Percentiles rank a stretch among this genome's conserved stretches.
Conservation (phyloP, 2,888 invertebrate species). For the Apomyelois bistriatella region DNA sequence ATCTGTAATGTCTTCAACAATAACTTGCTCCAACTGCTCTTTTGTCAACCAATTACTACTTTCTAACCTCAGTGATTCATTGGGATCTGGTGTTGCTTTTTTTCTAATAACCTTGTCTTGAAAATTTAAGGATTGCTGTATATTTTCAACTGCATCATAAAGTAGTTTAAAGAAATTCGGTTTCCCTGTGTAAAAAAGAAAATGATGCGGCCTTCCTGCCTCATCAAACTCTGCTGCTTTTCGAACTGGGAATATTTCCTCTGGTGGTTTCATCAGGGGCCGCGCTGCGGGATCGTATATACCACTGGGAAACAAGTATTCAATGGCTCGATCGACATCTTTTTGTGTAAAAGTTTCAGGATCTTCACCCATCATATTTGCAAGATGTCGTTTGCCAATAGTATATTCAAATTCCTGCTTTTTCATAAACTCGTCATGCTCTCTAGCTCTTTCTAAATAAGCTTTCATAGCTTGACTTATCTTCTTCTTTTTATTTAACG, state of each 20-base stretch:
- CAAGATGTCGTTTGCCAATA: conserved; percentile 96
- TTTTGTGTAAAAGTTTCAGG: conserved; percentile 92
- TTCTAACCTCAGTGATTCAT: conserved; percentile 68
- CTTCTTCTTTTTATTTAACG: conserved; percentile 76
- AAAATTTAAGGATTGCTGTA: conserved; percentile 82
- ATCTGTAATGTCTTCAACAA: conserved; percentile 85
- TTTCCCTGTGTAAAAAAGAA: conserved; percentile 93
- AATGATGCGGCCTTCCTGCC: conserved; percentile 93
- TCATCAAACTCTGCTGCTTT: conserved; percentile 95
- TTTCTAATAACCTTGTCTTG: conserved; percentile 86
- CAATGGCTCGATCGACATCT: conserved; percentile 92
- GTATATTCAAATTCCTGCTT: conserved; percentile 89
- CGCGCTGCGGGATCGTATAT: conserved; percentile 91
- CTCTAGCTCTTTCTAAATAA: conserved; percentile 89
- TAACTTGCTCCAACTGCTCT: conserved; percentile 80
- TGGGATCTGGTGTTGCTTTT: conserved; percentile 81
- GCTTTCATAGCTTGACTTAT: conserved; percentile 94
- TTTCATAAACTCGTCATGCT: conserved; percentile 91
- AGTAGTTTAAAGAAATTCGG: conserved; percentile 92
- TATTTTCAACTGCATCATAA: conserved; percentile 86
- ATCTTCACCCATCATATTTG: conserved; percentile 99
- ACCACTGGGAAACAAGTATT: conserved; percentile 97
- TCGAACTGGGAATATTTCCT: conserved; percentile 89
- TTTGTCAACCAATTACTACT: conserved; percentile 82
- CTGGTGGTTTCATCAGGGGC: conserved; percentile 94